phyloP scores from a whole-genome alignment of 1,140 invertebrate genomes.

The Bombus waltoni region DNA sequence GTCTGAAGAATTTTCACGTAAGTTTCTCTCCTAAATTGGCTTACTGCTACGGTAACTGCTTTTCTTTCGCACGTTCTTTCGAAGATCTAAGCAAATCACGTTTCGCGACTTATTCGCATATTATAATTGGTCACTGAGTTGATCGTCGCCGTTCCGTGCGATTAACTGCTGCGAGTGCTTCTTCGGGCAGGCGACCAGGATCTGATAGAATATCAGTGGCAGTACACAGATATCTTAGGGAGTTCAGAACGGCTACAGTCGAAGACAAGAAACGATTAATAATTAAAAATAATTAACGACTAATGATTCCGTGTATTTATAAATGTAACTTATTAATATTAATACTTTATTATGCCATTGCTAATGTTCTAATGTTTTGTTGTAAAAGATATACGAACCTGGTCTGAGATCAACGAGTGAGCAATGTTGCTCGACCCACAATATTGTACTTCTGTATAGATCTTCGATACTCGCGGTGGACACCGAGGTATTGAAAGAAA shows the following conservation, averaged over 20 bases:
- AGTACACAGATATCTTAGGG: constrained; percentile 94
- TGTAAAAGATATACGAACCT: constrained; percentile 84
- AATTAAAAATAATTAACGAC: background rate
- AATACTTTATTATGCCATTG: background rate
- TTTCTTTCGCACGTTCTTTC: constrained; percentile 41
- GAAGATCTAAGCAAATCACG: constrained; percentile 48
- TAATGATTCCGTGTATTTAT: background rate
- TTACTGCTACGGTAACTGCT: constrained; percentile 66
- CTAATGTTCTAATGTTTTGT: background rate
- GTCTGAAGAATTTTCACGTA: constrained; percentile 34
- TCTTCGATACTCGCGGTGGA: constrained; percentile 96
- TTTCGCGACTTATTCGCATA: constrained; percentile 27
- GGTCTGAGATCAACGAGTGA: constrained; percentile 95
- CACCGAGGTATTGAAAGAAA: constrained; percentile 95
- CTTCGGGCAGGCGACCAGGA: constrained; percentile 93
- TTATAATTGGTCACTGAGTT: constrained; percentile 71
- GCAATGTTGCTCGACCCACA: constrained; percentile 98
- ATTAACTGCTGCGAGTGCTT: constrained; percentile 87
- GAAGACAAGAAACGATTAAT: constrained; percentile 67
- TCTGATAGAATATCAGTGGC: constrained; percentile 96
- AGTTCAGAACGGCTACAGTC: constrained; percentile 93
- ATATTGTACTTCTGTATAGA: constrained; percentile 93
- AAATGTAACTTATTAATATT: background rate
- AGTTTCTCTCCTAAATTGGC: constrained; percentile 42
- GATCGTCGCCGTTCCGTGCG: constrained; percentile 73